Evolutionary conservation across 2,888 invertebrate genomes (phyloP).

Genomic region (Fabriciana adippe): DNA sequence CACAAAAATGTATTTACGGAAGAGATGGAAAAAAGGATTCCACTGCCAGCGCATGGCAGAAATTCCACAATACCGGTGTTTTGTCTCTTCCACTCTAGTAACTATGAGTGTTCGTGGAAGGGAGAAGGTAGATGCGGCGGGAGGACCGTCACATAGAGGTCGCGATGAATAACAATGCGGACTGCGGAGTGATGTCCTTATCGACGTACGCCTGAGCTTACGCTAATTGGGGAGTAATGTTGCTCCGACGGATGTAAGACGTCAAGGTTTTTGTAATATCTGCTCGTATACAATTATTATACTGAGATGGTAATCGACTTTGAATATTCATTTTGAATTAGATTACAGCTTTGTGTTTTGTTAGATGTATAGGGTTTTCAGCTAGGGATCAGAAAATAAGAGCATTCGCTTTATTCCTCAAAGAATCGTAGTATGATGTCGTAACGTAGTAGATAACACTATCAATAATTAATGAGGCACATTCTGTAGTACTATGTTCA

Average conservation of each 20-base stretch:
- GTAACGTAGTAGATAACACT: no score
- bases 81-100: slow-evolving; percentile 46
- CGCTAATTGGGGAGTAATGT: slow-evolving; percentile 20
- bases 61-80: slow-evolving; percentile 62
- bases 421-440: no score
- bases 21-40: slow-evolving; percentile 60
- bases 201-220: slow-evolving; percentile 25
- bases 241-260: slow-evolving; percentile 10
- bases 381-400: no score
- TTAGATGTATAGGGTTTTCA: no score
- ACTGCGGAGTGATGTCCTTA: slow-evolving; percentile 78
- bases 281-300: neutral
- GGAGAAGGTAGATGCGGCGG: slow-evolving; percentile 71
- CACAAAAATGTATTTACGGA: slow-evolving; percentile 32
- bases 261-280: no score
- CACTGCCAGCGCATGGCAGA: slow-evolving; percentile 61
- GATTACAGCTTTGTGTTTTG: no score
- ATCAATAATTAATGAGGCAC: no score
- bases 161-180: slow-evolving; percentile 81
- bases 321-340: no score
- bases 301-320: neutral
- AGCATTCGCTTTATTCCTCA: no score
- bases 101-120: slow-evolving; percentile 41
- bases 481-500: no score
- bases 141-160: slow-evolving; percentile 78